Evolutionary conservation across 2,797 vertebrate species (phyloP).

Genomic region (Triplophysa bombifrons): DNA sequence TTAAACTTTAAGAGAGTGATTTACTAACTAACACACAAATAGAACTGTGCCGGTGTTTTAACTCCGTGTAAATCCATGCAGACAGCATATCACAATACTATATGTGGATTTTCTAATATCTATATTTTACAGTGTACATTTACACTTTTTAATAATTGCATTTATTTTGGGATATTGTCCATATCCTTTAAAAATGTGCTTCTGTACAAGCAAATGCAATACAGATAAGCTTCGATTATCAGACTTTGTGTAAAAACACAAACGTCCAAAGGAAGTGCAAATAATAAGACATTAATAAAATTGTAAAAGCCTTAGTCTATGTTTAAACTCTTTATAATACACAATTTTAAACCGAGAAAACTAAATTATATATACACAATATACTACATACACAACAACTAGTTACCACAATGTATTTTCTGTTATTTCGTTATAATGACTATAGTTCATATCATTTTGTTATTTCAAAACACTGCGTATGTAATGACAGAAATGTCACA

Average conservation of each 20-base stretch:
- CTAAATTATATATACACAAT: too few species aligned
- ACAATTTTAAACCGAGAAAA: too few species aligned
- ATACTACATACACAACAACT: too few species aligned
- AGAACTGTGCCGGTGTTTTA: not conserved
- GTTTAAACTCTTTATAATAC: not conserved
- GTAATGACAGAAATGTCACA: not conserved
- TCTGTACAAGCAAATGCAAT: too few species aligned
- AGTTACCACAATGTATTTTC: not conserved
- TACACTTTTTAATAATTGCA: too few species aligned
- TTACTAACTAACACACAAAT: conserved; percentile 2
- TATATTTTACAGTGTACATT: not conserved
- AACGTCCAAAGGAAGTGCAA: too few species aligned
- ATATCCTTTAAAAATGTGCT: too few species aligned
- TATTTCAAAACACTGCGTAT: too few species aligned
- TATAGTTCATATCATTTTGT: too few species aligned
- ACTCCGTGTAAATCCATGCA: not conserved
- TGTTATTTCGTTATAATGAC: too few species aligned
- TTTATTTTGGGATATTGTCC: too few species aligned
- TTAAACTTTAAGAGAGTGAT: conserved; percentile 26
- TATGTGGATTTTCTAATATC: not conserved
- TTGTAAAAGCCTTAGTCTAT: not conserved
- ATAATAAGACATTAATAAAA: not conserved
- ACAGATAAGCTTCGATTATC: conserved; percentile 25
- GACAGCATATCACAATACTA: not conserved
- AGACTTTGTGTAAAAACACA: not conserved